Conservation (phyloP, 2,113 vertebrate species). For the Empidonax alnorum region DNA sequence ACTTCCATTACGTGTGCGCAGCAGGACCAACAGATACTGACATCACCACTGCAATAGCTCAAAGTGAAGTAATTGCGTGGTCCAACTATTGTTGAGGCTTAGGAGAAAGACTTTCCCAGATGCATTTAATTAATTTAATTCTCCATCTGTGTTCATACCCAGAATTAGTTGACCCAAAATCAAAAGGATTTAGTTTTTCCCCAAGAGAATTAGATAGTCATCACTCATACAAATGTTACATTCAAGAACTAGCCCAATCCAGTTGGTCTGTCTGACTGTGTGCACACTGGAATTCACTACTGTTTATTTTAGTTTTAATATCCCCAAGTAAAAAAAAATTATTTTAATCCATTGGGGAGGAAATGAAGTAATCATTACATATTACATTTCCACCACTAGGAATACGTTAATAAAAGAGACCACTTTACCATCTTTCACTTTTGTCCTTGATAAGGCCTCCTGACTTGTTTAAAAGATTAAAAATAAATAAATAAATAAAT, state of each 20-base stretch:
- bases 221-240: neutral
- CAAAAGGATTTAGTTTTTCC: neutral
- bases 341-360: neutral
- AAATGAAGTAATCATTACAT: neutral
- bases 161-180: neutral
- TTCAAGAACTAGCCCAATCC: neutral
- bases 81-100: neutral
- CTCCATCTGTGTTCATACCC: neutral
- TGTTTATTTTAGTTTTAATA: neutral
- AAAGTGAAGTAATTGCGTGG: neutral
- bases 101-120: neutral
- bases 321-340: neutral
- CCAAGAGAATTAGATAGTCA: neutral
- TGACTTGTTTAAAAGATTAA: neutral
- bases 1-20: rapidly evolving
- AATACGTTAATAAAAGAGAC: neutral
- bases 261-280: neutral
- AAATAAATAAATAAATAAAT: neutral
- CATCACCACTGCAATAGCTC: neutral
- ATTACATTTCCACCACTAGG: neutral
- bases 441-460: neutral
- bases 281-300: neutral
- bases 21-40: neutral
- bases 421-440: neutral
- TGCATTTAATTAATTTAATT: neutral